phyloP scores from a whole-genome alignment of 2,797 vertebrate species.

The Liasis olivaceus region DNA sequence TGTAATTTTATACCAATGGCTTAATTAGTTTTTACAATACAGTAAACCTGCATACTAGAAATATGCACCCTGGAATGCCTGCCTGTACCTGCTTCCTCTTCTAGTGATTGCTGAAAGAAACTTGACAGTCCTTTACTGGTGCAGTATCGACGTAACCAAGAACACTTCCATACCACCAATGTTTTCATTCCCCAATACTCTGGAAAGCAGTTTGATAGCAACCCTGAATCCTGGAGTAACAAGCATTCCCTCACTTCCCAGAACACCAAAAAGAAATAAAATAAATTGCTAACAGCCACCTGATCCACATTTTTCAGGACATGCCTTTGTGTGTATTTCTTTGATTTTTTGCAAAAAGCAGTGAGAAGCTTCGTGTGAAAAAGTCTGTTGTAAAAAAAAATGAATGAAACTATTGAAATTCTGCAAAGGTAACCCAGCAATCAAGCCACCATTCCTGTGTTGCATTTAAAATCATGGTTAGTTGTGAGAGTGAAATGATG shows the following conservation, averaged over 20 bases:
- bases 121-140: not conserved
- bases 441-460: not conserved
- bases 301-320: not conserved
- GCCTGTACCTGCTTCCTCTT: not conserved
- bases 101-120: not conserved
- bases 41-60: not conserved
- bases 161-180: not conserved
- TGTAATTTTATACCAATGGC: not conserved
- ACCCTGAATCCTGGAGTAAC: not conserved
- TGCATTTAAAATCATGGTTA: not conserved
- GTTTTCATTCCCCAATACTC: not conserved
- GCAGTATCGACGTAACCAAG: not conserved
- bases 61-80: not conserved
- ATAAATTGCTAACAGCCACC: not conserved
- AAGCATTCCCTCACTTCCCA: not conserved
- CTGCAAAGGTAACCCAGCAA: not conserved
- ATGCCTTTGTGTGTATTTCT: not conserved
- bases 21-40: not conserved
- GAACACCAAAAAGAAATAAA: not conserved
- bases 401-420: not conserved
- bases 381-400: not conserved
- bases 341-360: not conserved
- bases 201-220: not conserved
- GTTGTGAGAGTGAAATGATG: not conserved
- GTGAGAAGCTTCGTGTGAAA: not conserved